Percentiles rank a stretch among this genome's conserved stretches.
These are phyloP conservation scores for Mesocricetus auratus DNA, from an alignment of 2,113 vertebrate species.

Conservation along the genomic window DNA sequence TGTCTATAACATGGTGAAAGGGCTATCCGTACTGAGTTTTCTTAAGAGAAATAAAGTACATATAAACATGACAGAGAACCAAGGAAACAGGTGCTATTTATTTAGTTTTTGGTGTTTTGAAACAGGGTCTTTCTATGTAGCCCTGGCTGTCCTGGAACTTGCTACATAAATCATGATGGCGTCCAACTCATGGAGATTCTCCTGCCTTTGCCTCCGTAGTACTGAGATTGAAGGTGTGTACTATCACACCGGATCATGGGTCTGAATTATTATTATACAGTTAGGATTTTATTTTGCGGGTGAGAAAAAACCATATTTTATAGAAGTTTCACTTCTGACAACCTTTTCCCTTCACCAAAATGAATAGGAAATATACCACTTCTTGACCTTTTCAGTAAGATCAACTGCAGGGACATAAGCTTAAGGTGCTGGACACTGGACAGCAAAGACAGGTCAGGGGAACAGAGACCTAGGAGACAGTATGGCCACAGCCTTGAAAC, in stretches of 20 bases:
- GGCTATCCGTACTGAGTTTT: neutral
- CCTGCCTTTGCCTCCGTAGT: neutral
- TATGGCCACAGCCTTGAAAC: neutral
- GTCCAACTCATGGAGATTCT: neutral
- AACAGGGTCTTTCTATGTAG: neutral
- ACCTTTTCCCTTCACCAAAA: neutral
- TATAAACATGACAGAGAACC: neutral
- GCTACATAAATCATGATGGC: neutral
- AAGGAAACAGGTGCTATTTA: neutral
- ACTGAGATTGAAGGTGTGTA: no score
- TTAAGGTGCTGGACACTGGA: neutral
- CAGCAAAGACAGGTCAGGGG: neutral
- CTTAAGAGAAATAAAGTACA: neutral
- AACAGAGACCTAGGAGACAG: neutral
- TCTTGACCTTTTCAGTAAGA: neutral
- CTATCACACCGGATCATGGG: neutral
- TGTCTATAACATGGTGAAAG: neutral
- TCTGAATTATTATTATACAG: neutral
- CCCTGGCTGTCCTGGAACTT: neutral
- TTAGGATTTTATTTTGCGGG: slow-evolving; percentile 38
- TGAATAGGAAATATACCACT: neutral
- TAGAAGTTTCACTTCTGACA: neutral
- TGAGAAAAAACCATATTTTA: slow-evolving; percentile 2
- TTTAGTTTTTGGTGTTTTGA: neutral
- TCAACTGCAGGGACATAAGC: neutral